Evolutionary conservation across 1,140 invertebrate genomes (phyloP), one percentile per base, ranked within the genome.

Genomic region (Bombus waltoni): DNA sequence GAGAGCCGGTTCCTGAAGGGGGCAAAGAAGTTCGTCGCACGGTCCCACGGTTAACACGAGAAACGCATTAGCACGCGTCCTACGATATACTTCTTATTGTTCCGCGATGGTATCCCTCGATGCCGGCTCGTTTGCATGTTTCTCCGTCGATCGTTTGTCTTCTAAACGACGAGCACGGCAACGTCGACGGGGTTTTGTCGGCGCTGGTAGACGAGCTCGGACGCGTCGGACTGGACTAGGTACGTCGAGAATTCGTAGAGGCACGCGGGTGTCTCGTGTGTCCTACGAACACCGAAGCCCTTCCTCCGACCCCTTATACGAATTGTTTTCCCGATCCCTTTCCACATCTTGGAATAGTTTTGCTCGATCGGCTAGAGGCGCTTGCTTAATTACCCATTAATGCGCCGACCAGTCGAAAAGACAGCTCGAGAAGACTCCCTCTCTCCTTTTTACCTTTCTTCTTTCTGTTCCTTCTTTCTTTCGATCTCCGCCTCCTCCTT

Each of bases 51-150:
- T 81, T 92, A 90, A 93, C 93, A 93, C 86, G 92, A 93, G 88
- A 93, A 93, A 90, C 88, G 93, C 93, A 93, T 93, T 93, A 93
- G 92, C 92, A 89, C 86, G 83, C 85, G 89, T 88, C 86, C 89
- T 91, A 92, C 92, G 90, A 90, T 93, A 91, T 89, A 91, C 88
- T 92, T 92, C 91, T 92, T 92, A 92, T 92, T 92, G 91, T 92
- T 90, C 81, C 83, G 83, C 90, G 86, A 90, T 88, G 90, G 88
- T 83, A 90, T 89, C 87, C 89, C 79, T 84, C 83, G 88, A 87
- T 84, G 87, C 84, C 89, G 89, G 87, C 83, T 81, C 89, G 90
- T 91, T 91, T 91, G 89, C 90, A 88, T 91, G 89, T 90, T 78
- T 77, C 86, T 81, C 47, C 90, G 87, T 91, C 89, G 89, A 91